Percentiles rank a stretch among this genome's conserved stretches.
phyloP scores from a whole-genome alignment of 2,888 invertebrate genomes.

The Volucella inflata region DNA sequence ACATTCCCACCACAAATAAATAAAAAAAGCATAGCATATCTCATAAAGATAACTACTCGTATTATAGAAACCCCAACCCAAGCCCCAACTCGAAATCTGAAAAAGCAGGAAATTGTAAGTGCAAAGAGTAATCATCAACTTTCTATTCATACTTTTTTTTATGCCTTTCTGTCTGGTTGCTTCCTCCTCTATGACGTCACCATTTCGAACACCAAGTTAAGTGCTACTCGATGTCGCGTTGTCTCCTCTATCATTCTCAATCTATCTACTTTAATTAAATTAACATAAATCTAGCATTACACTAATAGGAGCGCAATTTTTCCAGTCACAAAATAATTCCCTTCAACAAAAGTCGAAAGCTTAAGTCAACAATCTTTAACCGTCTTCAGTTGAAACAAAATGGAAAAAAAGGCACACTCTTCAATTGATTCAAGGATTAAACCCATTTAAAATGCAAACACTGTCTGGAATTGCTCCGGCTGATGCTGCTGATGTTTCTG shows the following conservation, averaged over 20 bases:
- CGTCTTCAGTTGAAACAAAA: neutral
- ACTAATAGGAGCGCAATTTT: conserved; percentile 53
- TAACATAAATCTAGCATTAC: conserved; percentile 58
- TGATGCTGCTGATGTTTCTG: neutral
- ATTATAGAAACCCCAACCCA: too few relatives aligned
- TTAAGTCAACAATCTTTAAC: conserved; percentile 47
- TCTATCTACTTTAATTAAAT: conserved; percentile 42
- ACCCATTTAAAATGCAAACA: conserved; percentile 71
- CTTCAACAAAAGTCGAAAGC: conserved; percentile 27
- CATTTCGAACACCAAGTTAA: neutral
- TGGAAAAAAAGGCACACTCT: conserved; percentile 46
- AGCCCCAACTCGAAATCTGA: neutral
- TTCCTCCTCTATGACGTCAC: conserved; percentile 8
- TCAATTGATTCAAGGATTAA: conserved; percentile 59
- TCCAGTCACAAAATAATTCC: conserved; percentile 55
- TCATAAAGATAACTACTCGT: conserved; percentile 38
- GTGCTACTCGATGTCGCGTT: conserved; percentile 10
- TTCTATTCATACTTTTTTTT: conserved; percentile 42
- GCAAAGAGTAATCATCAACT: conserved; percentile 45
- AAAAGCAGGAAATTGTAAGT: conserved; percentile 5
- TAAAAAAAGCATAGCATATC: too few relatives aligned
- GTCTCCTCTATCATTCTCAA: conserved; percentile 4
- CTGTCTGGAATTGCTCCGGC: neutral
- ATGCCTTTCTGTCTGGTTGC: neutral
- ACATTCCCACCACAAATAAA: too few relatives aligned